These are phyloP conservation scores for Cheilosia impressa DNA, from an alignment of 2,888 invertebrate genomes.

Conservation along the genomic window DNA sequence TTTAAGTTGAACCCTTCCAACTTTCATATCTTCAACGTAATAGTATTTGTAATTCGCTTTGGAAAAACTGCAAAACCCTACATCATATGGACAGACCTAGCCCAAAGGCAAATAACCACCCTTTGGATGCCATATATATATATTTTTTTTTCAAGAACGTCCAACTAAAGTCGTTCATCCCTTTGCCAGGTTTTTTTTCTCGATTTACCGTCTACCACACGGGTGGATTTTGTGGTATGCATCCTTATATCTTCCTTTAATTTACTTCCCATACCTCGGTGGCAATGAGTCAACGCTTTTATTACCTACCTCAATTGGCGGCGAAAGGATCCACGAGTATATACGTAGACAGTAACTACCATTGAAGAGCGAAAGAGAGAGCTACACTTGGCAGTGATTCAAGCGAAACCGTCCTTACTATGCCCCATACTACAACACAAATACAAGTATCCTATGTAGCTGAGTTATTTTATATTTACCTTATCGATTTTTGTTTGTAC, in stretches of 20 bases:
- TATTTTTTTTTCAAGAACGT: slow-evolving; percentile 41
- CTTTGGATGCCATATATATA: slow-evolving; percentile 18
- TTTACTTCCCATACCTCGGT: slow-evolving; percentile 22
- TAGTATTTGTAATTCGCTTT: neutral
- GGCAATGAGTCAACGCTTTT: slow-evolving; percentile 62
- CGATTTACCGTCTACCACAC: slow-evolving; percentile 20
- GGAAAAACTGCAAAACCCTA: neutral
- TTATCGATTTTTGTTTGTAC: slow-evolving; percentile 60
- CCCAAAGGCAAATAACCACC: slow-evolving; percentile 26
- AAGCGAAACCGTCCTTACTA: slow-evolving; percentile 29
- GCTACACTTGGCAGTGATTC: slow-evolving; percentile 43
- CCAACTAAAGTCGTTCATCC: slow-evolving; percentile 30
- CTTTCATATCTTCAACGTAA: neutral
- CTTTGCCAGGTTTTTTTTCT: neutral
- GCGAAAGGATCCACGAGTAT: neutral
- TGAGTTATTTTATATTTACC: slow-evolving; percentile 46
- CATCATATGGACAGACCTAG: slow-evolving; percentile 23
- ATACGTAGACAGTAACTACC: neutral
- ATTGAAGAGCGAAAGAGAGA: neutral
- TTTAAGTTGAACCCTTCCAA: neutral
- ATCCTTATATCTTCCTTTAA: slow-evolving; percentile 35
- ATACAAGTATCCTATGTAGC: slow-evolving; percentile 23
- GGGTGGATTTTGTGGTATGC: slow-evolving; percentile 23
- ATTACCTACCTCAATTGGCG: slow-evolving; percentile 46
- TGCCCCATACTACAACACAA: slow-evolving; percentile 16